Conservation (phyloP, 2,113 vertebrate genomes). For the Coreoperca whiteheadi region DNA sequence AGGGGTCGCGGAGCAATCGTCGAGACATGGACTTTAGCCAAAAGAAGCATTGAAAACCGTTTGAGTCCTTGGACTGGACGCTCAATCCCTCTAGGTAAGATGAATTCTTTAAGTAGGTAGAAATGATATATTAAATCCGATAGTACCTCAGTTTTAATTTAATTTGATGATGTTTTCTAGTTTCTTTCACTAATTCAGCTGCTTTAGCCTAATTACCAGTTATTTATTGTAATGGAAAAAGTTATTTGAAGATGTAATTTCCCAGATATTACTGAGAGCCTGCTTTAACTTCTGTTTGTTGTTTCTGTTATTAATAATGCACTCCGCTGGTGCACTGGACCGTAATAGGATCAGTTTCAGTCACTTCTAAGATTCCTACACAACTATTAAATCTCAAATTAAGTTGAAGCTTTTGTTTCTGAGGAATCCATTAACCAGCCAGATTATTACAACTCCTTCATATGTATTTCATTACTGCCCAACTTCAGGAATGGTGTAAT, state of each 20-base stretch:
- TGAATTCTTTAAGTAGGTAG: not conserved
- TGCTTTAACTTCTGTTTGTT: conserved; percentile 22
- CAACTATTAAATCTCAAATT: conserved; percentile 28
- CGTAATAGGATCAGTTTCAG: conserved; percentile 5
- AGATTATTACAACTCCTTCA: conserved; percentile 23
- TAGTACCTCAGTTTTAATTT: not conserved
- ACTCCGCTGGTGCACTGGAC: not conserved
- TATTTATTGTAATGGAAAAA: not conserved
- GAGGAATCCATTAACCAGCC: conserved; percentile 31
- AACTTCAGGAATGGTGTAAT: conserved; percentile 48
- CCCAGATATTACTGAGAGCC: not conserved
- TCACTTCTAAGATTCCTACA: conserved; percentile 23
- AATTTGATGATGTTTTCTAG: not conserved
- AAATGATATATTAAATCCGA: not conserved
- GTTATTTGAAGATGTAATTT: conserved; percentile 5
- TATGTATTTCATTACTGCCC: conserved; percentile 43
- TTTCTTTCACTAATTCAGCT: conserved; percentile 8
- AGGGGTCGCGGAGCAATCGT: conserved; percentile 45
- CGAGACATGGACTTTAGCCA: conserved; percentile 67
- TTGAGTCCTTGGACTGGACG: conserved; percentile 27
- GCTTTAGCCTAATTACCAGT: not conserved
- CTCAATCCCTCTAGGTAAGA: conserved; percentile 63
- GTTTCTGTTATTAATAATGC: conserved; percentile 16
- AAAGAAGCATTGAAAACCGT: conserved; percentile 41
- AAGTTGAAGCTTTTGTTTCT: conserved; percentile 28